These are phyloP conservation scores for Calyptommatus sinebrachiatus DNA, from an alignment of 2,113 vertebrate species.

Conservation along the genomic window DNA sequence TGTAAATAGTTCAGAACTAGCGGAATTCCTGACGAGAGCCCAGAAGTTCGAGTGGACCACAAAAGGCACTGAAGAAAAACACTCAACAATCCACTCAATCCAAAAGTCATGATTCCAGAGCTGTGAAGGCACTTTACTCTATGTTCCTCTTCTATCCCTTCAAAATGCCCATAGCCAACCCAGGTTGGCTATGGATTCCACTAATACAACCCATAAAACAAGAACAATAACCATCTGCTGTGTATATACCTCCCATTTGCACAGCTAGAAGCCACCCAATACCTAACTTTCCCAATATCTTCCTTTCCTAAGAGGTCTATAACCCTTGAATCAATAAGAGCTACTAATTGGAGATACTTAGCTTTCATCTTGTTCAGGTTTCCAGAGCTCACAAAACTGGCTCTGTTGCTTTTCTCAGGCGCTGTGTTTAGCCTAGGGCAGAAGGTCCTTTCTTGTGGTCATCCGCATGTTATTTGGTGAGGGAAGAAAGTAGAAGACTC, in stretches of 20 bases:
- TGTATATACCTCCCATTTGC: background rate
- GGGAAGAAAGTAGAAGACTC: background rate
- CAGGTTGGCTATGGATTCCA: background rate
- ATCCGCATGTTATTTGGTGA: background rate
- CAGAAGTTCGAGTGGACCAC: slow-evolving; percentile 22
- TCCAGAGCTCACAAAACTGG: background rate
- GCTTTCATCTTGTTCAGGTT: slow-evolving; percentile 5
- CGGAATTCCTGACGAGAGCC: slow-evolving; percentile 79
- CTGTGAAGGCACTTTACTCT: background rate
- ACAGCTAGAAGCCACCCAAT: background rate
- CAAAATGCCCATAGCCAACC: too few relatives aligned
- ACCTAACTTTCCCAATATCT: background rate
- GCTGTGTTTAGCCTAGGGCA: background rate
- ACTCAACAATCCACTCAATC: background rate
- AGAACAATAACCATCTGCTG: background rate
- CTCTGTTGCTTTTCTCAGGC: background rate
- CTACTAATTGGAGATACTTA: background rate
- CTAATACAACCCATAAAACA: background rate
- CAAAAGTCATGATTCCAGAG: background rate
- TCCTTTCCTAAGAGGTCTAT: background rate
- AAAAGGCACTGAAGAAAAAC: background rate
- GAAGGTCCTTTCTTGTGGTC: background rate
- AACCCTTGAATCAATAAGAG: background rate
- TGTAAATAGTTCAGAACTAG: slow-evolving; percentile 81
- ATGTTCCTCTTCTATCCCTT: too few relatives aligned